Conservation (phyloP, 1,140 invertebrate species). For the Neuroterus valhalla region DNA sequence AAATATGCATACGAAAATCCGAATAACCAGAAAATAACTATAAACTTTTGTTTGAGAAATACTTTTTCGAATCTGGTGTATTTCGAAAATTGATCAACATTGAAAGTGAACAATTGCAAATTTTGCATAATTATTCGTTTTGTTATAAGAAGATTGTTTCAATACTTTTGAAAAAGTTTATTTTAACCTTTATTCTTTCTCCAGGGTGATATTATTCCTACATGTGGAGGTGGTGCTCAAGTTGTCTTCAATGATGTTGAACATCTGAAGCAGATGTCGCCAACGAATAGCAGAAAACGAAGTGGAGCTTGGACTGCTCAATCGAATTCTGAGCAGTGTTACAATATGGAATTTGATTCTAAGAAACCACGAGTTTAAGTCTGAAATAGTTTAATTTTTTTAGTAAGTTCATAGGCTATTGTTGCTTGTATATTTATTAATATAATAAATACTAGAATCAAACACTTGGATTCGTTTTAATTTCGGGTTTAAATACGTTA, state of each 20-base stretch:
- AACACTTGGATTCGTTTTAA: neutral
- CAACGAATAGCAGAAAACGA: slow-evolving; percentile 74
- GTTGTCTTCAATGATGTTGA: slow-evolving; percentile 98
- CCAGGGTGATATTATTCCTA: slow-evolving; percentile 92
- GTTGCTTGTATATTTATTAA: neutral
- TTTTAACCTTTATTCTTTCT: neutral
- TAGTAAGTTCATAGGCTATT: neutral
- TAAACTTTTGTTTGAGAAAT: no score
- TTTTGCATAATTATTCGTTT: neutral
- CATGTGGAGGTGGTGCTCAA: slow-evolving; percentile 93
- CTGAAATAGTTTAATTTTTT: neutral
- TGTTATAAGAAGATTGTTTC: no score
- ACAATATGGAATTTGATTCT: neutral
- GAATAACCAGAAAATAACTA: no score
- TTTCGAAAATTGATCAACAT: no score
- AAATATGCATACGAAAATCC: no score
- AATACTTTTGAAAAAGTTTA: neutral
- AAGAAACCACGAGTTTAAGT: slow-evolving; percentile 6
- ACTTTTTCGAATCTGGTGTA: no score
- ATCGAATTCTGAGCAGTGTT: slow-evolving; percentile 10
- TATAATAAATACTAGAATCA: neutral
- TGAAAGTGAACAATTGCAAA: no score
- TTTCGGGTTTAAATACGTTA: neutral
- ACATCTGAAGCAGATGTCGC: slow-evolving; percentile 89
- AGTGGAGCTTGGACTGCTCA: slow-evolving; percentile 51